phyloP scores from a whole-genome alignment of 2,113 vertebrate species.

The Trinectes maculatus region DNA sequence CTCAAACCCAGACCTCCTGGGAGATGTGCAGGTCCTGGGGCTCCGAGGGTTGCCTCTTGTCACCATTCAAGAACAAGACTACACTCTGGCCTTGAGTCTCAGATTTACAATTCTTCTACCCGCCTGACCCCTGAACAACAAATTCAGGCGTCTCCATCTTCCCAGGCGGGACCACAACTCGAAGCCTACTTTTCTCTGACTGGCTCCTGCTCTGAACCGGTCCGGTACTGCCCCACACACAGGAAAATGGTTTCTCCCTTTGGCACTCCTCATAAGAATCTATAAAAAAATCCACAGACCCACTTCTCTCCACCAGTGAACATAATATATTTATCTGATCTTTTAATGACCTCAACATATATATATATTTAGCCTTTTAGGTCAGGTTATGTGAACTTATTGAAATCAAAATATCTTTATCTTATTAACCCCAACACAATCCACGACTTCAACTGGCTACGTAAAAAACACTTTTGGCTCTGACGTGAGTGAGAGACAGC shows the following conservation, averaged over 20 bases:
- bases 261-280: slow-evolving; percentile 55
- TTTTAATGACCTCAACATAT: not conserved
- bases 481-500: slow-evolving; percentile 17
- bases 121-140: slow-evolving; percentile 16
- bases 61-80: slow-evolving; percentile 25
- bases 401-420: slow-evolving; percentile 7
- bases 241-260: slow-evolving; percentile 58
- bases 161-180: not conserved
- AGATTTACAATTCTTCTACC: slow-evolving; percentile 12
- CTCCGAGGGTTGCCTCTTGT: slow-evolving; percentile 30
- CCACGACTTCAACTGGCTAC: no score
- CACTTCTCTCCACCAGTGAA: slow-evolving; percentile 44
- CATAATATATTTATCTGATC: slow-evolving; percentile 14
- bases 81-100: slow-evolving; percentile 26
- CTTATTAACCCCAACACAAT: not conserved
- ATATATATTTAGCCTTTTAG: not conserved
- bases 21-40: slow-evolving; percentile 15
- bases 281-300: slow-evolving; percentile 52
- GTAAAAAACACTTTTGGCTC: slow-evolving; percentile 7
- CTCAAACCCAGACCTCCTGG: slow-evolving; percentile 54
- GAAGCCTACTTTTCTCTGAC: slow-evolving; percentile 39
- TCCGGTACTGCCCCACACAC: slow-evolving; percentile 31
- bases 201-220: slow-evolving; percentile 33
- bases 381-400: not conserved
- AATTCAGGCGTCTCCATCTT: slow-evolving; percentile 8